phyloP scores from a whole-genome alignment of 2,113 vertebrate genomes.

The Azemiops feae region DNA sequence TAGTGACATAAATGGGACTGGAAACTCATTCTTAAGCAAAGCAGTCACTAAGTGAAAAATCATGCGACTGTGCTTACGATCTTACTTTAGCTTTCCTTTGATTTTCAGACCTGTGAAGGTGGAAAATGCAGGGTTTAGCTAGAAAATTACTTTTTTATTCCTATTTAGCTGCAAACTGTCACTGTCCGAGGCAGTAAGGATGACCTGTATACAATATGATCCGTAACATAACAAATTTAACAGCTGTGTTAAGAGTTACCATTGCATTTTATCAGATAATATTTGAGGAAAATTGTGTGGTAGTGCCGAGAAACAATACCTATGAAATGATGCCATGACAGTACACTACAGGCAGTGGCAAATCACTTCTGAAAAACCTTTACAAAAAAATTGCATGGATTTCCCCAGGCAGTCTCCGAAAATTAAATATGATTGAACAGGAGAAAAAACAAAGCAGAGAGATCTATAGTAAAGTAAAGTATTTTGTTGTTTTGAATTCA shows the following conservation, averaged over 20 bases:
- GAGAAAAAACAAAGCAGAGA: neutral
- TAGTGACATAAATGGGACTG: neutral
- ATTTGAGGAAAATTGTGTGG: neutral
- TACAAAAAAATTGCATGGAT: neutral
- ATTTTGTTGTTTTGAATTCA: neutral
- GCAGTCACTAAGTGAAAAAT: neutral
- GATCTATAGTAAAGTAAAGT: neutral
- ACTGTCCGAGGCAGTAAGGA: neutral
- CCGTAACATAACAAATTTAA: neutral
- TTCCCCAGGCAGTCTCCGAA: neutral
- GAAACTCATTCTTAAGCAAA: neutral
- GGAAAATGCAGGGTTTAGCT: neutral
- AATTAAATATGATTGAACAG: neutral
- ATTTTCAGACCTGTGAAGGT: neutral
- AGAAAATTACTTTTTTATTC: neutral
- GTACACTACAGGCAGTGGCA: neutral
- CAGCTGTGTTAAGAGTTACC: neutral
- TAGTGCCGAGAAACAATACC: neutral
- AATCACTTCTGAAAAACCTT: neutral
- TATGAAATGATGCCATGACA: neutral
- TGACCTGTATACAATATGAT: neutral
- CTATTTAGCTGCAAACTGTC: neutral
- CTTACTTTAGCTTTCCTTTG: neutral
- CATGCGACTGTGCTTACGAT: neutral
- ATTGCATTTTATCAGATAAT: neutral